phyloP scores from a whole-genome alignment of 2,888 invertebrate genomes.

The Ecdyonurus torrentis region DNA sequence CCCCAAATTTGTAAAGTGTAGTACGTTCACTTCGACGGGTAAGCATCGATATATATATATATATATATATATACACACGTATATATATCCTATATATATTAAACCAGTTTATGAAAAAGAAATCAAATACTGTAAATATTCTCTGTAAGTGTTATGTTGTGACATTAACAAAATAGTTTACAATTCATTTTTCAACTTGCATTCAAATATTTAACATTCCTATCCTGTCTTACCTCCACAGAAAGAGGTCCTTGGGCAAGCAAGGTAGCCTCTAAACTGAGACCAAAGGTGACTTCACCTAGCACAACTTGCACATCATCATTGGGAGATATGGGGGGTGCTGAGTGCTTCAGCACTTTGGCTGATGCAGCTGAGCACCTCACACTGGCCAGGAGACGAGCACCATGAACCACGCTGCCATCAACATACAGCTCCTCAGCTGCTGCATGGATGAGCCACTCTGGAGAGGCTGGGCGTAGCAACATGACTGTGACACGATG shows the following conservation, averaged over 20 bases:
- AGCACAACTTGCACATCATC: constrained; percentile 39
- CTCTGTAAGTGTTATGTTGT: no score
- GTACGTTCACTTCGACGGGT: no score
- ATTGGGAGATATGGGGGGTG: constrained; percentile 7
- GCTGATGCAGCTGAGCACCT: constrained; percentile 44
- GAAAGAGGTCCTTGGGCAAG: constrained; percentile 71
- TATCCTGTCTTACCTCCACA: constrained; percentile 61
- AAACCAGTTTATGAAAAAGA: no score
- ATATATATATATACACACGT: no score
- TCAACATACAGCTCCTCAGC: constrained; percentile 52
- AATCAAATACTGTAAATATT: no score
- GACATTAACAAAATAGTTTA: no score
- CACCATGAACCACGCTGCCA: constrained; percentile 50
- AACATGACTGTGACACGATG: constrained; percentile 50
- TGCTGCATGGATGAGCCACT: constrained; percentile 52
- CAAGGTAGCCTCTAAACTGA: constrained; percentile 57
- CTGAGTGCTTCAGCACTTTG: constrained; percentile 36
- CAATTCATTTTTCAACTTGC: no score
- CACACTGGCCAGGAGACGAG: constrained; percentile 52
- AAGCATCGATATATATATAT: no score
- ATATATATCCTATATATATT: no score
- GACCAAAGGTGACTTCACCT: constrained; percentile 53
- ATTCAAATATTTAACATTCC: no score
- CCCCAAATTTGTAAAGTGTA: no score
- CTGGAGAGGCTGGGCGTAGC: constrained; percentile 43